Evolutionary conservation across 2,797 vertebrate genomes (phyloP), one percentile per base, ranked within the genome.

Genomic region (Catamblyrhynchus diadema): DNA sequence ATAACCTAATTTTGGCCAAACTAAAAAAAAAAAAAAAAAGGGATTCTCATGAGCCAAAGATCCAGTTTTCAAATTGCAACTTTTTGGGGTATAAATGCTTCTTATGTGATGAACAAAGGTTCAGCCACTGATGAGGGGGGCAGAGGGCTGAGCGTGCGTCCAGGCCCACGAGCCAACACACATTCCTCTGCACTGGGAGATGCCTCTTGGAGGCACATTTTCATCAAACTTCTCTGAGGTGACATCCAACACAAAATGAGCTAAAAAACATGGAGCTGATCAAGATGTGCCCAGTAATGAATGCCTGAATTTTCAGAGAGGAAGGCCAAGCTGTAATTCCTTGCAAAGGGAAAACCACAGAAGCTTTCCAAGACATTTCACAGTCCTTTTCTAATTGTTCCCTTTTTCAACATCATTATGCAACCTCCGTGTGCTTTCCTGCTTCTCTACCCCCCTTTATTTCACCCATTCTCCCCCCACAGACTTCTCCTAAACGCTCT

Each of bases 321-420:
- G 72, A 81, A 90, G 45, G 65, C 80, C 88, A 95, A 88, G 51
- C 47, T 88, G 19, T 22, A 88, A 90, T 60, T 83, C 65, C 80
- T 86, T 30, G 41, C 60, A 62, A 74, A 86, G 41, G 32, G 48
- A 88, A 83, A 88, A 92, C 66, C 88, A 88, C 13, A 1, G 8
- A 67, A 72, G 50, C 28, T 59, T 92, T 96, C 83, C 93, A 88
- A 77, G 78, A 90, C 27, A 45, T 70, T 84, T 79, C 44, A 85
- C 17, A 47, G 62, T 30, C 72, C 78, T 71, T 70, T 64, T 56
- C 74, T 56, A 48, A 87, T 70, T 56, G 24, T 75, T 94, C 45
- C 41, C 12, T 39, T 83, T 79, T 75, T 39, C 72, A 64, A 54
- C 61, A 59, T 41, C 41, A 64, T 91, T 85, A 87, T 64, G 72